Conservation (phyloP, 2,888 invertebrate genomes). For the Kuschelorhynchus macadamiae region DNA sequence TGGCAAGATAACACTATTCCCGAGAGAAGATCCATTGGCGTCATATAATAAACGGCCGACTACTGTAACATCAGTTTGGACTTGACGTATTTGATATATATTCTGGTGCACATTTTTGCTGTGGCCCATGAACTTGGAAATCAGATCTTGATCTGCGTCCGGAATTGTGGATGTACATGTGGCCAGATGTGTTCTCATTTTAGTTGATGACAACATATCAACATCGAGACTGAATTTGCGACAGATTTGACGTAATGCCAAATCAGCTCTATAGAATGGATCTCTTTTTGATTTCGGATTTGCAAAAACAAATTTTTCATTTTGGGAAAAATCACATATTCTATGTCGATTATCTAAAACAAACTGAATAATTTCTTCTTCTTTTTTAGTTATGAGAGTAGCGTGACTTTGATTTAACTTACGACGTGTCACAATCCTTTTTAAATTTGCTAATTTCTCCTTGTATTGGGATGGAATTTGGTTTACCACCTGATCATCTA, state of each 20-base stretch:
- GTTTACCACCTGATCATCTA: not conserved
- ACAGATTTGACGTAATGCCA: not conserved
- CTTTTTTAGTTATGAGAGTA: not conserved
- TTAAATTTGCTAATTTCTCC: not conserved
- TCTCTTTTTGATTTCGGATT: not conserved
- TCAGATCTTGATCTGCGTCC: not conserved
- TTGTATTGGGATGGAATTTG: not conserved
- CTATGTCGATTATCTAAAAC: not conserved
- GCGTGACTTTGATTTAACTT: constrained; percentile 8
- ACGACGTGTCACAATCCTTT: constrained; percentile 5
- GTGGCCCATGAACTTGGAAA: constrained; percentile 7
- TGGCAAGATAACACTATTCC: not conserved
- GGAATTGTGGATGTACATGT: constrained; percentile 6
- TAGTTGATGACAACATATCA: not conserved
- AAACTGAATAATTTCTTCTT: not conserved
- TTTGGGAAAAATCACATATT: too few species aligned
- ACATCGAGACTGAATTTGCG: not conserved
- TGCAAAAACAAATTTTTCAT: not conserved
- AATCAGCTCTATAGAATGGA: not conserved
- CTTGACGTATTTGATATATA: constrained; percentile 4
- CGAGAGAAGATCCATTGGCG: not conserved
- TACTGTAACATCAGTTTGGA: not conserved
- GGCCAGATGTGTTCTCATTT: constrained; percentile 5
- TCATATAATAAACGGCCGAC: not conserved
- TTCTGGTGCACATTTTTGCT: not conserved